Evolutionary conservation across 2,888 invertebrate genomes (phyloP), one percentile per base, ranked within the genome.

Genomic region (Ectobius pallidus): DNA sequence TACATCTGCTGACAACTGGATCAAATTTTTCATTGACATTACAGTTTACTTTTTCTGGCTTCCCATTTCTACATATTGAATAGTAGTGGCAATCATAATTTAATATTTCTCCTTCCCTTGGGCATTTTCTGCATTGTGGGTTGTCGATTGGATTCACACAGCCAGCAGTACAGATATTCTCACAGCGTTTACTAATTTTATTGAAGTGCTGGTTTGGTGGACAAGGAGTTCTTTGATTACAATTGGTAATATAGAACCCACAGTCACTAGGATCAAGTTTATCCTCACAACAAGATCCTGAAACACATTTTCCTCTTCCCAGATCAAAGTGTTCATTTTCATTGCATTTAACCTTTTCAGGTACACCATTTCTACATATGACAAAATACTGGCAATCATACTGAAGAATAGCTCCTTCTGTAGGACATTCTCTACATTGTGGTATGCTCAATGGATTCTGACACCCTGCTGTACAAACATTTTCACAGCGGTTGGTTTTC

Each of bases 401-500:
- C 25, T 58, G 27, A 7, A 58, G 30, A 25, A 58, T 58, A n/a
- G 25, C 4, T 14, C 58, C 32, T 32, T 58, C 58, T 7, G 20
- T 14, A 30, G 6, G 58, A 9, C 58, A 58, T 20, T 58, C 2
- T 30, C 58, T 32, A 14, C 58, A 58, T 6, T 30, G 58, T 30
- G 58, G 58, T 25, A 58, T 58, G 0, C 30, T 30, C 4, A 9
- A 25, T n/a, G 58, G 58, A 58, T 58, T 30, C n/a, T 58, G 7
- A 4, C 58, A 58, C 0, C 58, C 58, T 1, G 58, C 58, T 0
- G 30, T 30, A 25, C 58, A 58, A 14, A 25, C 25, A n/a, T 58
- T 30, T 16, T 58, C 58, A 58, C 58, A 58, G 16, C 30, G 58
- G 16, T 58, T 58, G 14, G 58, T 58, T 16, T 58, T 58, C 25